These are phyloP conservation scores for Meda fulgida DNA, from an alignment of 2,797 vertebrate genomes.

Conservation along the genomic window DNA sequence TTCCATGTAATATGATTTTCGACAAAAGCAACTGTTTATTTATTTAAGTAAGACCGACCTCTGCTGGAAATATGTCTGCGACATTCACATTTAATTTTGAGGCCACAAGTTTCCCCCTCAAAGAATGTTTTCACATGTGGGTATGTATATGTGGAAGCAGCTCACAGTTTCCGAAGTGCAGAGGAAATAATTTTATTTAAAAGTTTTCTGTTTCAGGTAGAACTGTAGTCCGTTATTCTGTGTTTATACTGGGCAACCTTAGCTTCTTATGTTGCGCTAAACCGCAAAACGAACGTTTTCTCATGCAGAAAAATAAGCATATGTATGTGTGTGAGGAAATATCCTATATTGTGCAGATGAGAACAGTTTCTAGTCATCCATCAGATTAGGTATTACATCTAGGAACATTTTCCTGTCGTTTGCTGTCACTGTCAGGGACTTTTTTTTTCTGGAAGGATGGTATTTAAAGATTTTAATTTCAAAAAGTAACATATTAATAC, in stretches of 20 bases:
- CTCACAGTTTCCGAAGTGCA: background rate
- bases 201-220: background rate
- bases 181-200: background rate
- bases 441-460: background rate
- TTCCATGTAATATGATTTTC: background rate
- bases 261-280: background rate
- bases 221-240: background rate
- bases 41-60: background rate
- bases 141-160: background rate
- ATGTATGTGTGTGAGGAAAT: background rate
- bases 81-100: background rate
- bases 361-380: background rate
- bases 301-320: background rate
- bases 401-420: background rate
- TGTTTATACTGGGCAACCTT: background rate
- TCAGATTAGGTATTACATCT: background rate
- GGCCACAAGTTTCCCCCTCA: background rate
- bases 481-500: background rate
- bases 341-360: background rate
- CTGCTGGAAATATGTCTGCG: background rate
- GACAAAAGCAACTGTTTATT: background rate
- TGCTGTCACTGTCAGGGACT: background rate
- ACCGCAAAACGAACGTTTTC: background rate
- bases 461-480: background rate
- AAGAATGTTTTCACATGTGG: background rate